Base-by-base conservation (phyloP, 2,888 invertebrate genomes). In the Ochropleura plecta region DNA sequence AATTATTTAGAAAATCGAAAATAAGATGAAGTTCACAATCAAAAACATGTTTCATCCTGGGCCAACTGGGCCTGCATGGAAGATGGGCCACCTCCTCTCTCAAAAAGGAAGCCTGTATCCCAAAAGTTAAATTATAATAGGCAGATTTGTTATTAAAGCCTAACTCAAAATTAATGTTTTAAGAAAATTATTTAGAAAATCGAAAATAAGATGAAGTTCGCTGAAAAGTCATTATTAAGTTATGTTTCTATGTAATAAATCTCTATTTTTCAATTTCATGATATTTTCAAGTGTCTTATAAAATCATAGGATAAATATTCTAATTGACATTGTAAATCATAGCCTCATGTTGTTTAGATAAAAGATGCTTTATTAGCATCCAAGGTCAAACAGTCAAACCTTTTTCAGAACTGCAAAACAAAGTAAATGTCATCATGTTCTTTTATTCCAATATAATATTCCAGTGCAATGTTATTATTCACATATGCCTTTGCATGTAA, bases 301-400 rank as follows among this genome's bases (percentile, higher is more conserved):
- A 16, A 16, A 14, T 10, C 0, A 44, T 18, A 12, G n/a, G 16
- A 40, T 18, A 12, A 3, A n/a, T n/a, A 55, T 46, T 44, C 48
- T 76, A 70, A 76, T 76, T 60, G 18, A 20, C 40, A 46, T 44
- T 64, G 65, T 51, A 20, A 75, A 20, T 10, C 63, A 0, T 3
- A 20, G 4, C 53, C 64, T 59, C 67, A 51, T 64, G 46, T 70
- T 70, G 40, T 63, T 79, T 46, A 59, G 79, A 73, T 79, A 68
- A 59, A 59, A 68, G 2, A 40, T 73, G 42, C 55, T 68, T 79
- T 53, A 55, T 64, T 59, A 59, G 8, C 14, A 18, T n/a, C 48
- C 18, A 78, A 68, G 55, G 67, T 49, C 7, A 55, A 48, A 18
- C 57, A 53, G 46, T 40, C 44, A 55, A 49, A 49, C 44, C 1